Percentiles rank a stretch among this genome's conserved stretches.
These are phyloP conservation scores for Potorous gilbertii DNA, from an alignment of 2,797 vertebrate species.

Conservation along the genomic window DNA sequence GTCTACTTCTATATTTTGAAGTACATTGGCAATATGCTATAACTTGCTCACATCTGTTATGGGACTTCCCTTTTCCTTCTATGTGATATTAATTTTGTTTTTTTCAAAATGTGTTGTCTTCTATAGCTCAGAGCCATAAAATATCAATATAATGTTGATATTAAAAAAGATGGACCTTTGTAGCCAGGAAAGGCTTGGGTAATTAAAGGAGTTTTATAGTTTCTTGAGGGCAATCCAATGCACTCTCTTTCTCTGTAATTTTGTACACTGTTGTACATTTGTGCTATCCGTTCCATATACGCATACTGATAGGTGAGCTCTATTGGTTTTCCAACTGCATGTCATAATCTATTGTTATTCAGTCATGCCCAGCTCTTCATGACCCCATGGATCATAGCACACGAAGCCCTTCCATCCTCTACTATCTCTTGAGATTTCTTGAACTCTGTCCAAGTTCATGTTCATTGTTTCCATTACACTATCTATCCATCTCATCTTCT, in stretches of 20 bases:
- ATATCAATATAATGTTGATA: not conserved
- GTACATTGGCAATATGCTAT: not conserved
- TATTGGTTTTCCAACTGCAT: not conserved
- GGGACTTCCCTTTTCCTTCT: not conserved
- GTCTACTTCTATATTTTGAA: not conserved
- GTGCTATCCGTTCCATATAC: not conserved
- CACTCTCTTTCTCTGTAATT: not conserved
- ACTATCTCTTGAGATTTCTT: not conserved
- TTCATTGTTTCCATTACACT: not conserved
- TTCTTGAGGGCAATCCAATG: not conserved
- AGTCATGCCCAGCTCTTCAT: not conserved
- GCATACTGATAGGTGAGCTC: not conserved
- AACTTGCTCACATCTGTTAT: not conserved
- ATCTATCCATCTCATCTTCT: not conserved
- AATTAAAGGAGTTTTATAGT: not conserved
- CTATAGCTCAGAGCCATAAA: not conserved
- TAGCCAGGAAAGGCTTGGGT: not conserved
- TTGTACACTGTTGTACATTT: not conserved
- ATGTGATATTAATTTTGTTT: not conserved
- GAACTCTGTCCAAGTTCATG: not conserved
- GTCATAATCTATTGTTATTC: not conserved
- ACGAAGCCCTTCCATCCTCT: not conserved
- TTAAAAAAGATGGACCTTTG: not conserved
- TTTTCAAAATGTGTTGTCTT: not conserved
- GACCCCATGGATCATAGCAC: not conserved